Evolutionary conservation across 2,113 vertebrate species (phyloP).

Genomic region (Clarias gariepinus): DNA sequence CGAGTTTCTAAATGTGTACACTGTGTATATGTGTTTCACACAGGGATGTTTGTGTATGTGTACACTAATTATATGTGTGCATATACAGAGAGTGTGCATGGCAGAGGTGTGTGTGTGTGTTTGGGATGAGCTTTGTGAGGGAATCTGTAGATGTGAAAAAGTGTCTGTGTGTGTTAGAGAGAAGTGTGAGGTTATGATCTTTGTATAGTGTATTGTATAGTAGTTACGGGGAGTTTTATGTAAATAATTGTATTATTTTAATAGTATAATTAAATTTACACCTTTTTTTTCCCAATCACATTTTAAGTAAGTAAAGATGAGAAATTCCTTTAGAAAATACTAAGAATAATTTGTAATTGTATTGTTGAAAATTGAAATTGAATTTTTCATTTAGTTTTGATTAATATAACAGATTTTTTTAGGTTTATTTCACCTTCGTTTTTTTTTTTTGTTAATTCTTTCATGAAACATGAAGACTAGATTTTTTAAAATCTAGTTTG

Average conservation of each 20-base stretch:
- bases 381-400: neutral
- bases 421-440: neutral
- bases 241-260: neutral
- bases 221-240: neutral
- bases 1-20: neutral
- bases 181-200: neutral
- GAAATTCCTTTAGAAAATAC: neutral
- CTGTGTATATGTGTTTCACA: conserved; percentile 1
- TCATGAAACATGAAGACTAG: neutral
- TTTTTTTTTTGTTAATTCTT: neutral
- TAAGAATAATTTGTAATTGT: neutral
- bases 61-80: neutral
- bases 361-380: neutral
- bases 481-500: neutral
- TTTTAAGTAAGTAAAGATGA: neutral
- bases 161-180: conserved; percentile 15
- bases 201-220: neutral
- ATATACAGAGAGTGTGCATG: neutral
- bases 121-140: neutral
- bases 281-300: neutral
- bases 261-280: neutral
- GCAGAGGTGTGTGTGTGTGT: neutral
- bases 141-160: conserved; percentile 15
- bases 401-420: neutral
- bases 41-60: neutral